Percentiles rank a stretch among this genome's conserved stretches.
Evolutionary conservation across 2,113 vertebrate species (phyloP).

Genomic region (Myiozetetes cayanensis): DNA sequence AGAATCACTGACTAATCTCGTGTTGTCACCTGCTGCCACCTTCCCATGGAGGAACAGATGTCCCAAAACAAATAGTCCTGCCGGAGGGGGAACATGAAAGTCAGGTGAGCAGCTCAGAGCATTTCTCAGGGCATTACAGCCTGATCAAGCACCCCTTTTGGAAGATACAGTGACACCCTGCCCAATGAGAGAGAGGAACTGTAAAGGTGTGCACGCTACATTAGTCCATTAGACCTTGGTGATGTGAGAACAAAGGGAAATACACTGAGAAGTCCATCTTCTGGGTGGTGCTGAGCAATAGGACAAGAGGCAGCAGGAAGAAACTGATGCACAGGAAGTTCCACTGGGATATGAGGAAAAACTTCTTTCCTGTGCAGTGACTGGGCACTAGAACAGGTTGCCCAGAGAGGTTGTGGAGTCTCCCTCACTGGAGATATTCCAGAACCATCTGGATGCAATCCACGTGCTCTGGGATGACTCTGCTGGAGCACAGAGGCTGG

Average conservation of each 20-base stretch:
- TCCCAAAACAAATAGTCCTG: not conserved
- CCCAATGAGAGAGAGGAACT: rapidly evolving
- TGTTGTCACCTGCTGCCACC: constrained; percentile 31
- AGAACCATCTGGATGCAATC: not conserved
- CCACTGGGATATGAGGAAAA: rapidly evolving
- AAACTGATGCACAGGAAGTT: not conserved
- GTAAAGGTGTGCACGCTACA: not conserved
- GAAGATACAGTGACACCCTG: not conserved
- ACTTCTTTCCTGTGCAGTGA: not conserved
- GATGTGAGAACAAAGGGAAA: not conserved
- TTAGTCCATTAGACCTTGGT: not conserved
- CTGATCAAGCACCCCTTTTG: not conserved
- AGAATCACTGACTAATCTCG: not conserved
- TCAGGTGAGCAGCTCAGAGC: not conserved
- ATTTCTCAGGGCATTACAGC: not conserved
- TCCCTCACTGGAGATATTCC: not conserved
- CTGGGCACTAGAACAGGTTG: not conserved
- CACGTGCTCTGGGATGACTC: not conserved
- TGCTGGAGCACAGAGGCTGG: not conserved
- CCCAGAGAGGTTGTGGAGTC: not conserved
- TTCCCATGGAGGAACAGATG: constrained; percentile 40
- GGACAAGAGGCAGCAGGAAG: not conserved
- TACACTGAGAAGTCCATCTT: not conserved
- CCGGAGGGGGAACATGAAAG: not conserved
- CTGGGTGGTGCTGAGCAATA: not conserved